phyloP scores from a whole-genome alignment of 1,140 invertebrate genomes.

The Cyclargus thomasi region DNA sequence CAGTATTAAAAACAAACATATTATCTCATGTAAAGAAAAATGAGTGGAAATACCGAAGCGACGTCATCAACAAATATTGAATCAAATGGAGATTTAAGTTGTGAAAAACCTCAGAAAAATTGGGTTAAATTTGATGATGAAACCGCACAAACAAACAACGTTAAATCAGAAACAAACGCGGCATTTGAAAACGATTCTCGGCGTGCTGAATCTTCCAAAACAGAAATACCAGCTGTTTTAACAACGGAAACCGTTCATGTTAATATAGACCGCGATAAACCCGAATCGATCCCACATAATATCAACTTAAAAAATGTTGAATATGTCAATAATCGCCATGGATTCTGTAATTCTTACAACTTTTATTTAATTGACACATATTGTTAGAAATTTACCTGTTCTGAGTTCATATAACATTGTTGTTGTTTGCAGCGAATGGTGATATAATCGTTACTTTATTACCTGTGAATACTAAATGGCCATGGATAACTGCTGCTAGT shows the following conservation, averaged over 20 bases:
- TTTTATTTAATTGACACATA: neutral
- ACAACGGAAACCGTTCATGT: constrained; percentile 65
- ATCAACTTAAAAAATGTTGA: constrained; percentile 74
- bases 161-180: constrained; percentile 29
- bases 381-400: neutral
- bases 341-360: constrained; percentile 72
- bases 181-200: constrained; percentile 24
- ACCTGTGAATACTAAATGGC: constrained; percentile 91
- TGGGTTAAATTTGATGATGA: constrained; percentile 71
- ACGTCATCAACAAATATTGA: constrained; percentile 36
- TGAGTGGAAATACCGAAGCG: constrained; percentile 47
- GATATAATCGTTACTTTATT: constrained; percentile 93
- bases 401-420: constrained; percentile 13
- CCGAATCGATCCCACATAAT: constrained; percentile 47
- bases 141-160: constrained; percentile 34
- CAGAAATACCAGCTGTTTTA: constrained; percentile 49
- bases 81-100: constrained; percentile 46
- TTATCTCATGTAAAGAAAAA: constrained; percentile 25
- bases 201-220: constrained; percentile 25
- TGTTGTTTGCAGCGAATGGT: constrained; percentile 83
- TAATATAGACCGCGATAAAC: constrained; percentile 57
- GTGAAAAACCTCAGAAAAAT: constrained; percentile 45
- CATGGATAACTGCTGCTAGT: constrained; percentile 93
- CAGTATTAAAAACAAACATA: neutral
- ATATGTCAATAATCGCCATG: constrained; percentile 74